phyloP scores from a whole-genome alignment of 2,797 vertebrate species.

The Harpia harpyja region DNA sequence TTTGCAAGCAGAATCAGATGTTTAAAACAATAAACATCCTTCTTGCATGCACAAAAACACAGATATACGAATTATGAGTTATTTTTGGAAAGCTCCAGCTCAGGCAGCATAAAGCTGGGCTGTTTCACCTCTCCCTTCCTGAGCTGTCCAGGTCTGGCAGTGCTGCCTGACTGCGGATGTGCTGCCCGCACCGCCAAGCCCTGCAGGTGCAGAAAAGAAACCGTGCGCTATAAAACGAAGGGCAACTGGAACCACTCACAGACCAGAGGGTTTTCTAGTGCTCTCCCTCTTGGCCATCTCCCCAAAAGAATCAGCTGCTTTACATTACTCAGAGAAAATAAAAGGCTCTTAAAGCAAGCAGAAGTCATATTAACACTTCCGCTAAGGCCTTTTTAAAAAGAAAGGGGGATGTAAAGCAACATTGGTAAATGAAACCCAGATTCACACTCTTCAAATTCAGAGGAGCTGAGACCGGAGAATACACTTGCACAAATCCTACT shows the following conservation, averaged over 20 bases:
- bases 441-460: background rate
- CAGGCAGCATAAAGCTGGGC: background rate
- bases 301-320: slow-evolving; percentile 10
- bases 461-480: background rate
- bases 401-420: background rate
- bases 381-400: background rate
- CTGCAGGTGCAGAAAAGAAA: background rate
- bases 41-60: fast-evolving
- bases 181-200: background rate
- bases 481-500: background rate
- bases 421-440: slow-evolving; percentile 40
- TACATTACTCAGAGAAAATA: background rate
- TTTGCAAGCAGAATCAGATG: background rate
- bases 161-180: background rate
- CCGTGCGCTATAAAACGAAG: fast-evolving
- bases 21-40: background rate
- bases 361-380: slow-evolving; percentile 23
- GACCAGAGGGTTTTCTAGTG: background rate
- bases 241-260: background rate
- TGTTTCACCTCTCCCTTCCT: background rate
- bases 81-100: background rate
- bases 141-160: background rate
- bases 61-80: fast-evolving
- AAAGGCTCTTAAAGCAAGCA: background rate
- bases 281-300: background rate